Percentiles rank a stretch among this genome's conserved stretches.
Conservation (phyloP, 2,113 vertebrate genomes). For the Pteropus alecto region DNA sequence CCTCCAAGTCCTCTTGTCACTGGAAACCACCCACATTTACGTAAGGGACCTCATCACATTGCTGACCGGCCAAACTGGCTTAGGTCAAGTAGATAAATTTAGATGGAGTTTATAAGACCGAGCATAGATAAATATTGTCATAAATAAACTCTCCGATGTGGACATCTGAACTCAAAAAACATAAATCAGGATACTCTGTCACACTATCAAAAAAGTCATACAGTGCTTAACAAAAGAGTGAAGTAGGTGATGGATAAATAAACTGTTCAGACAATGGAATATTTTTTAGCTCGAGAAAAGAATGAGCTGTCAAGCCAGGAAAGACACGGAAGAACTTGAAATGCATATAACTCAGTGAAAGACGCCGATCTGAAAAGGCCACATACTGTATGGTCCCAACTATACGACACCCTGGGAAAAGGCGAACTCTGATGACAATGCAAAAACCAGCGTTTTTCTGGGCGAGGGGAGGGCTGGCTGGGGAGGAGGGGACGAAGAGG, state of each 20-base stretch:
- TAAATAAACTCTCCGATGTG: background rate
- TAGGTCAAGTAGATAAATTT: background rate
- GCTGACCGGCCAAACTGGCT: background rate
- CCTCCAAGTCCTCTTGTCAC: rapidly evolving
- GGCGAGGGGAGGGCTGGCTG: too few relatives aligned
- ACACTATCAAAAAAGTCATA: background rate
- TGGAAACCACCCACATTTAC: background rate
- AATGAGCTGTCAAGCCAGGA: background rate
- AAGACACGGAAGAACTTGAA: background rate
- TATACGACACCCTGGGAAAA: background rate
- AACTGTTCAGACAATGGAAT: background rate
- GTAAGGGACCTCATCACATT: background rate
- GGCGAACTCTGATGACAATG: too few relatives aligned
- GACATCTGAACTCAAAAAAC: background rate
- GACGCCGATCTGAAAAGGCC: background rate
- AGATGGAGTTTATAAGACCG: background rate
- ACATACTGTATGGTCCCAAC: background rate
- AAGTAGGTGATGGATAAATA: background rate
- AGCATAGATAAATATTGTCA: background rate
- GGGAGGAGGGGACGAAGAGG: background rate
- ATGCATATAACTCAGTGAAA: background rate
- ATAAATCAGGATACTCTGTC: background rate
- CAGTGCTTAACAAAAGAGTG: background rate
- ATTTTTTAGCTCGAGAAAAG: background rate
- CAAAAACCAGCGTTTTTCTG: background rate